These are phyloP conservation scores for Trissolcus brochymenae DNA, from an alignment of 2,888 invertebrate genomes.

Conservation along the genomic window DNA sequence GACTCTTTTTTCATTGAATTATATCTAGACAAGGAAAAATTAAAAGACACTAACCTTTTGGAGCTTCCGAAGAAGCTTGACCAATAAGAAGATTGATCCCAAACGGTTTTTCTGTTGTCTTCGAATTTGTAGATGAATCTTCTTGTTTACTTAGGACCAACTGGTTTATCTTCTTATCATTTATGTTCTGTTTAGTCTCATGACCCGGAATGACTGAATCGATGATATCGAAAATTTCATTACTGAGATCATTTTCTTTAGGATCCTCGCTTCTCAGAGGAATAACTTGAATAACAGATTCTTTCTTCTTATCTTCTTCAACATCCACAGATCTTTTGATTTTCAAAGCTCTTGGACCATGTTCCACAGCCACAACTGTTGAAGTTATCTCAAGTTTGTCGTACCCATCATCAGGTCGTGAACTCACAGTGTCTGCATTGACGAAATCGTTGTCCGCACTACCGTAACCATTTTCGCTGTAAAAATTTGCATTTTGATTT, in stretches of 20 bases:
- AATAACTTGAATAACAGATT: slow-evolving; percentile 71
- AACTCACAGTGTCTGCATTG: slow-evolving; percentile 18
- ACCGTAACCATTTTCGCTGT: slow-evolving; percentile 17
- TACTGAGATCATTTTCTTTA: slow-evolving; percentile 70
- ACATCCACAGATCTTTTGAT: slow-evolving; percentile 50
- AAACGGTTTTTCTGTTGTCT: too few relatives aligned
- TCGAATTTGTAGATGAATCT: too few relatives aligned
- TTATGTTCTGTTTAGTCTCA: slow-evolving; percentile 27
- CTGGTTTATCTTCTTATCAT: slow-evolving; percentile 52
- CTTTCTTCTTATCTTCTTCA: slow-evolving; percentile 46
- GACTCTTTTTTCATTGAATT: too few relatives aligned
- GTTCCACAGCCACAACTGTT: slow-evolving; percentile 74
- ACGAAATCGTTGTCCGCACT: slow-evolving; percentile 34
- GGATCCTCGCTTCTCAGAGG: slow-evolving; percentile 68
- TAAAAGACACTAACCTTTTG: slow-evolving; percentile 5
- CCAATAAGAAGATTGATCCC: background rate
- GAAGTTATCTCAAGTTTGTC: slow-evolving; percentile 63
- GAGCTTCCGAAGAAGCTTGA: background rate
- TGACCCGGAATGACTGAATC: slow-evolving; percentile 68
- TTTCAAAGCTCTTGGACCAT: slow-evolving; percentile 73
- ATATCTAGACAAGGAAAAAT: too few relatives aligned
- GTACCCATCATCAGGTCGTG: slow-evolving; percentile 64
- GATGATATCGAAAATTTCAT: slow-evolving; percentile 74
- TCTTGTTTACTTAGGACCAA: background rate
- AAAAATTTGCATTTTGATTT: slow-evolving; percentile 53